Percentiles rank a stretch among this genome's conserved stretches.
phyloP scores from a whole-genome alignment of 2,113 vertebrate genomes.

The Penelope pileata region DNA sequence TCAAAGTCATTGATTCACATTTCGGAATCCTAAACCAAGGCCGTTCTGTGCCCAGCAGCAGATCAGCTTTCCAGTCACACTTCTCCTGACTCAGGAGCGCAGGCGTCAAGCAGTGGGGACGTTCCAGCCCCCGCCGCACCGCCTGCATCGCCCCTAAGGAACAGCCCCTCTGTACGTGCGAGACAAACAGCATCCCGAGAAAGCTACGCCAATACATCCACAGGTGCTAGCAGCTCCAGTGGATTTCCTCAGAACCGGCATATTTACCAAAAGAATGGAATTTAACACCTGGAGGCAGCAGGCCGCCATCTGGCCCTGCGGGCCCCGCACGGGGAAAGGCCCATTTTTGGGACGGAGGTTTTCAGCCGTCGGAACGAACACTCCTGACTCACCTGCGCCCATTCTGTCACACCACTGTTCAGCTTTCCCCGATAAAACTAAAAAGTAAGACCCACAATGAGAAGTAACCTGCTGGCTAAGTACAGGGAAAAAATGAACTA shows the following conservation, averaged over 20 bases:
- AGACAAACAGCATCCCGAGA: neutral
- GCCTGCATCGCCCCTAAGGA: neutral
- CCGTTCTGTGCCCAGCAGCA: neutral
- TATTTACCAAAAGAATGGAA: neutral
- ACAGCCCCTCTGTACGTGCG: neutral
- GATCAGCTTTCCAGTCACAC: neutral
- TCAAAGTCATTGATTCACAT: neutral
- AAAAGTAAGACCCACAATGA: neutral
- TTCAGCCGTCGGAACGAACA: too few species aligned
- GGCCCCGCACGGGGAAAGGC: neutral
- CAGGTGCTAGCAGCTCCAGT: neutral
- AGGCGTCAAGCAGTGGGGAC: neutral
- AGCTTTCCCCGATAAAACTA: neutral
- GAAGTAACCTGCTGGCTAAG: neutral
- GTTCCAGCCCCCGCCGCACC: neutral
- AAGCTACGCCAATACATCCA: neutral
- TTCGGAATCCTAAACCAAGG: neutral
- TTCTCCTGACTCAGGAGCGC: neutral
- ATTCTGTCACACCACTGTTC: too few species aligned
- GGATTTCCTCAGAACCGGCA: neutral
- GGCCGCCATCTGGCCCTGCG: neutral
- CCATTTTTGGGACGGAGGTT: neutral
- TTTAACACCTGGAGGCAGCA: neutral
- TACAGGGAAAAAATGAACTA: neutral
- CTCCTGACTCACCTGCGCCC: too few species aligned